Evolutionary conservation across 1,140 invertebrate genomes (phyloP).

Genomic region (Argopecten irradians): DNA sequence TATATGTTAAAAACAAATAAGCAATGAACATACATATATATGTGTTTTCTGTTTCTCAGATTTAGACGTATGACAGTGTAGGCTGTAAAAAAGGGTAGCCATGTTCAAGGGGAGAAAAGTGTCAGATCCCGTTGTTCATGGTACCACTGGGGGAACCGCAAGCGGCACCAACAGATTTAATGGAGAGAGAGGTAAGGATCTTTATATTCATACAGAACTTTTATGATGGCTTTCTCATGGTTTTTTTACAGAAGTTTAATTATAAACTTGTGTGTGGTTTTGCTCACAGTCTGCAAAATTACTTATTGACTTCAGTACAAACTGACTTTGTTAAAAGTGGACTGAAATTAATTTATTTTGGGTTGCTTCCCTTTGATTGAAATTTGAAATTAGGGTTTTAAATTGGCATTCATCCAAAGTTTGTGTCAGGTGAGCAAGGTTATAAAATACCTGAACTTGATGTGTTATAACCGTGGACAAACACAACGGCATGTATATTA

Average conservation of each 20-base stretch:
- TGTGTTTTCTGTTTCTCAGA: neutral
- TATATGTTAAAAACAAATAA: too few species aligned
- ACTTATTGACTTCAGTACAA: too few species aligned
- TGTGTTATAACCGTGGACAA: neutral
- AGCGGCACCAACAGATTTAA: neutral
- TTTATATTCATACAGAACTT: too few species aligned
- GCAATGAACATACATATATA: too few species aligned
- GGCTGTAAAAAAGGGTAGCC: conserved; percentile 14
- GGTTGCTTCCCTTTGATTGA: neutral
- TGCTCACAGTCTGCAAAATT: too few species aligned
- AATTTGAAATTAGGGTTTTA: neutral
- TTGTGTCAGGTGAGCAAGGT: neutral
- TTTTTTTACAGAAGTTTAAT: too few species aligned
- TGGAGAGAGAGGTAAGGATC: neutral
- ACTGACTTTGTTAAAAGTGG: too few species aligned
- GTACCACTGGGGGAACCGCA: neutral
- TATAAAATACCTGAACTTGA: neutral
- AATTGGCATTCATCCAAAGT: neutral
- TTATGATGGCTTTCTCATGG: too few species aligned
- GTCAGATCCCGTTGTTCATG: neutral
- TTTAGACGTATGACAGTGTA: neutral
- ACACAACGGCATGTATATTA: neutral
- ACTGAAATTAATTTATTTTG: too few species aligned
- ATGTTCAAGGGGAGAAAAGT: conserved; percentile 21
- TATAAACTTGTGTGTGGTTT: too few species aligned